Evolutionary conservation across 2,797 vertebrate species (phyloP), one percentile per base, ranked within the genome.

Genomic region (Diplodus puntazzo): DNA sequence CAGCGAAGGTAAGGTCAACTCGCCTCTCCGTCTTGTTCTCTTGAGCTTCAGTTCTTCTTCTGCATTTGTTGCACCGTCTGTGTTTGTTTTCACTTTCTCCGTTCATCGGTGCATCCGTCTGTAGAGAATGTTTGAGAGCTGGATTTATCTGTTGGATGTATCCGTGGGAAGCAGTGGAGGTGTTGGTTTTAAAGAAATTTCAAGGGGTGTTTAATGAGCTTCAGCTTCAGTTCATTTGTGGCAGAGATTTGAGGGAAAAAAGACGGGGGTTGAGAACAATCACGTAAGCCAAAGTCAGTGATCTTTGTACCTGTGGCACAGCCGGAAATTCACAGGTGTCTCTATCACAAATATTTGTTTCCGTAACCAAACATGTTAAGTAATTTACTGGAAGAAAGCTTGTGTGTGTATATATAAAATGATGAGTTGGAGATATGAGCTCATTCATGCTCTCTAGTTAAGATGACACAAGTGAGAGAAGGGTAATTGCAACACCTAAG

Each of bases 1-100:
- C 93, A 83, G 74, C 61, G 30, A 76, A 93, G 96, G 95, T 96
- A 96, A 94, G 95, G 78, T 80, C 82, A 77, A 69, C 70, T 77
- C 77, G 82, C 59, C 39, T 76, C 66, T 77, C 20, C 73, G 18
- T 75, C 77, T 69, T 71, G 34, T 57, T 68, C 20, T 50, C 50
- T 34, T 13, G 21, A 18, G 55, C 25, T 62, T 57, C 54, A 58
- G 3, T 65, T 55, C 21, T 48, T 55, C 21, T 48, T 68, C 10
- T 23, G 1, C 34, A 23, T 50, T 25, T 58, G 21, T 72, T 58
- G 52, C 23, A 21, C 50, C 20, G 0, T 49, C 10, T 30, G n/a
- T 64, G n/a, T 14, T 72, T 4, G 25, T 13, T 27, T 3, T 65
- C 34, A 20, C 21, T 69, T 50, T 71, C 60, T 27, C 30, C 23